These are phyloP conservation scores for Anodontia alba DNA, from an alignment of 2,888 invertebrate species.

Conservation along the genomic window DNA sequence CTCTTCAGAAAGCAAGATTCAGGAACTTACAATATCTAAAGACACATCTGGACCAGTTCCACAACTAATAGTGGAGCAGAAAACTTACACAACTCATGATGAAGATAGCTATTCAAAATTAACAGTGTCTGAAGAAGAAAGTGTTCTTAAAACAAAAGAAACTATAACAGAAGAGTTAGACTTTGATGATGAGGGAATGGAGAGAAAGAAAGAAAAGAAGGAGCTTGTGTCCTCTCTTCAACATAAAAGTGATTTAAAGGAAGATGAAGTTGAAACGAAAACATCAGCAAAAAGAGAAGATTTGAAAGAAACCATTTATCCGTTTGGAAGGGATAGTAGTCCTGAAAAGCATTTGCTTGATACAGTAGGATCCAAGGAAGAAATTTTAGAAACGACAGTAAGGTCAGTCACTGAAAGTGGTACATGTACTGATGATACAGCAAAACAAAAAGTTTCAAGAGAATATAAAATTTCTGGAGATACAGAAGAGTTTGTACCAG, in stretches of 20 bases:
- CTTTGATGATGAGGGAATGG: slow-evolving; percentile 58
- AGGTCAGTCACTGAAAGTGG: slow-evolving; percentile 37
- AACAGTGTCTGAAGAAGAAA: slow-evolving; percentile 43
- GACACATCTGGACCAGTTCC: slow-evolving; percentile 50
- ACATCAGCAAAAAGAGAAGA: slow-evolving; percentile 49
- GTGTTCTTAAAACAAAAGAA: slow-evolving; percentile 47
- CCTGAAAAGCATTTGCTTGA: slow-evolving; percentile 46
- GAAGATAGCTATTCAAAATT: slow-evolving; percentile 46
- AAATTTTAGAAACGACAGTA: slow-evolving; percentile 44
- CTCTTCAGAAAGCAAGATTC: slow-evolving; percentile 42
- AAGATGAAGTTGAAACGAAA: slow-evolving; percentile 48
- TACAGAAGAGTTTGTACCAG: slow-evolving; percentile 29
- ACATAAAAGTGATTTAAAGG: slow-evolving; percentile 41
- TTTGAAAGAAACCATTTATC: slow-evolving; percentile 54
- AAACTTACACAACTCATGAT: slow-evolving; percentile 54
- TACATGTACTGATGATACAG: slow-evolving; percentile 49
- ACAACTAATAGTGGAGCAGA: slow-evolving; percentile 52
- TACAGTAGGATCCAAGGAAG: slow-evolving; percentile 54
- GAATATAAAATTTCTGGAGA: slow-evolving; percentile 34
- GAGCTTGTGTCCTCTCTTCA: slow-evolving; percentile 49
- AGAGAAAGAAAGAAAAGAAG: slow-evolving; percentile 50
- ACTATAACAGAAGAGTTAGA: slow-evolving; percentile 53
- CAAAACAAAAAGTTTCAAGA: slow-evolving; percentile 45
- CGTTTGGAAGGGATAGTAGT: slow-evolving; percentile 42
- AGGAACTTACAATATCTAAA: slow-evolving; percentile 49